phyloP scores from a whole-genome alignment of 2,888 invertebrate species.

The Zaprionus lineosus region DNA sequence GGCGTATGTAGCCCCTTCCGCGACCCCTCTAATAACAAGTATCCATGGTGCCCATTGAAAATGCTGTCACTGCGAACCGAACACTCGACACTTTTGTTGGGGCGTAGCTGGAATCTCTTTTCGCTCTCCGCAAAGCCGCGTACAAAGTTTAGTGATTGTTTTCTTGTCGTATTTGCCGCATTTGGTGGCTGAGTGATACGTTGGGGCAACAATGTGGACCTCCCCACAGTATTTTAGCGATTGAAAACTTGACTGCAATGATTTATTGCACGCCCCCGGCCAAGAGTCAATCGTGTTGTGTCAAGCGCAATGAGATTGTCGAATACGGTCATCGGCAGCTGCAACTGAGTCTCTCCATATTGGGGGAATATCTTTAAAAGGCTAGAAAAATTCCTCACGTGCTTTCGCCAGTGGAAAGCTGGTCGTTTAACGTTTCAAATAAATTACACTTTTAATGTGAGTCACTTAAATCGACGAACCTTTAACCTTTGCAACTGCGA shows the following conservation, averaged over 20 bases:
- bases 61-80: too few relatives aligned
- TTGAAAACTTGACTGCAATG: slow-evolving; percentile 45
- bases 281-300: slow-evolving; percentile 61
- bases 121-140: neutral
- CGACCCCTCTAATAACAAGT: neutral
- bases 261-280: slow-evolving; percentile 64
- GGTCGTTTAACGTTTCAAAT: slow-evolving; percentile 37
- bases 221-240: slow-evolving; percentile 12
- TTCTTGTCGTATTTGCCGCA: slow-evolving; percentile 45
- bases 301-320: slow-evolving; percentile 33
- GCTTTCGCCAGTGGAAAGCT: slow-evolving; percentile 45
- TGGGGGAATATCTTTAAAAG: slow-evolving; percentile 48
- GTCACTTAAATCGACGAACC: slow-evolving; percentile 1
- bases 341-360: slow-evolving; percentile 44
- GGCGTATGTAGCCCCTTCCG: neutral
- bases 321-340: slow-evolving; percentile 34
- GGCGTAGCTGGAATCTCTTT: neutral
- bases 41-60: too few relatives aligned
- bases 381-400: slow-evolving; percentile 55
- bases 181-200: slow-evolving; percentile 51
- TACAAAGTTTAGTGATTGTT: slow-evolving; percentile 49
- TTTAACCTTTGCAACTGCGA: too few relatives aligned
- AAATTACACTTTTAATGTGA: too few relatives aligned
- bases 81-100: neutral
- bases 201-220: slow-evolving; percentile 17